These are phyloP conservation scores for Mus spretus DNA, from an alignment of 2,797 vertebrate genomes.

Conservation along the genomic window DNA sequence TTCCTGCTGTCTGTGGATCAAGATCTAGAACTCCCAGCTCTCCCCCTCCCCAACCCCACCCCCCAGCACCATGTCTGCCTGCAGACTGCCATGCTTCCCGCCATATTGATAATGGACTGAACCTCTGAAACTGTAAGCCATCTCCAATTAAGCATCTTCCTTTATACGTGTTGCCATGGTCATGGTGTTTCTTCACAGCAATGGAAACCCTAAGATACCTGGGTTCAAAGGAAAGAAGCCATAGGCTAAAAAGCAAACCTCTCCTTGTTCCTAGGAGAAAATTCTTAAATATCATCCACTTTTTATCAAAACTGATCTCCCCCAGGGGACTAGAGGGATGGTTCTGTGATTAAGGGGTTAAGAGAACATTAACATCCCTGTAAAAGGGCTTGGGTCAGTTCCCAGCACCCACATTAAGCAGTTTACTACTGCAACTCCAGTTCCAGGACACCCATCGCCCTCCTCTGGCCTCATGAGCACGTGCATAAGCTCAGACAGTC, in stretches of 20 bases:
- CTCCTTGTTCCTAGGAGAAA: not conserved
- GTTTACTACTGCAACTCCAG: not conserved
- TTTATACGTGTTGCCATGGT: not conserved
- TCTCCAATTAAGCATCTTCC: not conserved
- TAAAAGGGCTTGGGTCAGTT: not conserved
- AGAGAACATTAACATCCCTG: not conserved
- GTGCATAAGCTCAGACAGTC: not conserved
- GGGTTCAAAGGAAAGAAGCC: not conserved
- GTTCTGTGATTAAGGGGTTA: not conserved
- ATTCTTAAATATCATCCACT: not conserved
- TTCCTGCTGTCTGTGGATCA: not conserved
- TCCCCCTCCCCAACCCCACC: not conserved
- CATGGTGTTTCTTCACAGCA: not conserved
- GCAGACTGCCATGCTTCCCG: not conserved
- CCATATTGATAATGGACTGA: not conserved
- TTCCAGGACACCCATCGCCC: not conserved
- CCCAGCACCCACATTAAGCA: not conserved
- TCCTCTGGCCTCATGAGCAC: not conserved
- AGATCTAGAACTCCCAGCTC: not conserved
- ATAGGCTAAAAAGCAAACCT: not conserved
- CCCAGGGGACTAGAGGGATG: not conserved
- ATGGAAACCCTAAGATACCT: not conserved
- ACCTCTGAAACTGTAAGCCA: not conserved
- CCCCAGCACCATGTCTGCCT: not conserved
- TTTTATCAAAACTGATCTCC: not conserved